These are phyloP conservation scores for Callosobruchus maculatus DNA, from an alignment of 2,888 invertebrate species.

Conservation along the genomic window DNA sequence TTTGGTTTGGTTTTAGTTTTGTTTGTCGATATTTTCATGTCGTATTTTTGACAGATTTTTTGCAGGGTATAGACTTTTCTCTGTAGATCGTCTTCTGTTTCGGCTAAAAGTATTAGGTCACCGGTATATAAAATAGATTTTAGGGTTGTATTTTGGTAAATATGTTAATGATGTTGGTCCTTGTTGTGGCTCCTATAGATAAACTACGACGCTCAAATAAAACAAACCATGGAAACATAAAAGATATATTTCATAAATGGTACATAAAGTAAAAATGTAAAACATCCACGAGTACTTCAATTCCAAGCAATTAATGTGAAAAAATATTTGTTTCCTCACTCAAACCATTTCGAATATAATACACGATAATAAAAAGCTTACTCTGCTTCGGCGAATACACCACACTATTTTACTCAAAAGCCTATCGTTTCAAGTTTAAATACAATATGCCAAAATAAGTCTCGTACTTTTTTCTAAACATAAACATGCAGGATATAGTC, in stretches of 20 bases:
- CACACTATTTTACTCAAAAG: background rate
- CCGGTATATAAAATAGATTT: no score
- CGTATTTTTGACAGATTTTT: no score
- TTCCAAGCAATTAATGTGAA: background rate
- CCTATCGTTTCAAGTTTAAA: background rate
- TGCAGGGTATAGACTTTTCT: no score
- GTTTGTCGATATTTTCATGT: no score
- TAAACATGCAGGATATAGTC: background rate
- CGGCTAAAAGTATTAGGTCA: no score
- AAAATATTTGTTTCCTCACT: background rate
- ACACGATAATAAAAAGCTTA: background rate
- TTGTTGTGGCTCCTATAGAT: no score
- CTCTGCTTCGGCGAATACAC: background rate
- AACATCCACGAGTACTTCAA: background rate
- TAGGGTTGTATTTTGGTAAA: no score
- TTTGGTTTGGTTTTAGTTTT: no score
- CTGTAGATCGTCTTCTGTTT: no score
- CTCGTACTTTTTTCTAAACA: background rate
- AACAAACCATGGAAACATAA: background rate
- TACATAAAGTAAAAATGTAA: background rate
- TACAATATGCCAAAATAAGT: background rate
- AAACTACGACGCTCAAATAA: no score
- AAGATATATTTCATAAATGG: background rate
- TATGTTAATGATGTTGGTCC: no score
- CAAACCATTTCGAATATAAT: background rate